Evolutionary conservation across 2,797 vertebrate genomes (phyloP).

Genomic region (Hirundo rustica): DNA sequence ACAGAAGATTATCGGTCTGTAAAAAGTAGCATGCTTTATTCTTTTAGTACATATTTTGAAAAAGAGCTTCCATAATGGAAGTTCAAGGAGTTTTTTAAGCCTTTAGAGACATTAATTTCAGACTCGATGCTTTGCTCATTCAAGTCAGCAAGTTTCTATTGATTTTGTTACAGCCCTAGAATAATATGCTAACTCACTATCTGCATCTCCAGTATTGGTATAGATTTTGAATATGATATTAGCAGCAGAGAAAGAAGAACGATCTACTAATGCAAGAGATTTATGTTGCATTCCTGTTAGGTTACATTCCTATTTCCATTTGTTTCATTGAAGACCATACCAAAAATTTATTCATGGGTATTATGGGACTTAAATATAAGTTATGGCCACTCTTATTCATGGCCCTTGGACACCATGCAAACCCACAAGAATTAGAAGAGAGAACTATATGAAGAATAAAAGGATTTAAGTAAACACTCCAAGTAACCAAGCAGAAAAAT

Average conservation of each 20-base stretch:
- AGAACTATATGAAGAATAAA: not conserved
- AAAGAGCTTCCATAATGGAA: not conserved
- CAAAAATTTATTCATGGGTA: not conserved
- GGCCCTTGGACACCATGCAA: not conserved
- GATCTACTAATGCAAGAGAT: not conserved
- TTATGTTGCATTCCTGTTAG: not conserved
- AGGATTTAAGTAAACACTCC: not conserved
- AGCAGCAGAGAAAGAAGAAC: not conserved
- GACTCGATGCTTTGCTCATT: not conserved
- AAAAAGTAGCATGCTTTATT: not conserved
- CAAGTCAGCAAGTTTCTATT: not conserved
- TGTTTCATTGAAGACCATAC: not conserved
- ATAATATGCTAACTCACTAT: not conserved
- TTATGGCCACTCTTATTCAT: not conserved
- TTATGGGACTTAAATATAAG: not conserved
- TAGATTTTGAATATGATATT: not conserved
- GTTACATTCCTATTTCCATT: not conserved
- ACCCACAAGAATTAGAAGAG: not conserved
- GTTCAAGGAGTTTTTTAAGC: not conserved
- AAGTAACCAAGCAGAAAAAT: not conserved
- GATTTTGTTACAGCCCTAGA: not conserved
- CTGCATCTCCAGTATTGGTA: not conserved
- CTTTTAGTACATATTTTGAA: not conserved
- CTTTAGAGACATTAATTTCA: not conserved
- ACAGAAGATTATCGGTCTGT: not conserved